Evolutionary conservation across 2,113 vertebrate species (phyloP).

Genomic region (Larimichthys polyactis): DNA sequence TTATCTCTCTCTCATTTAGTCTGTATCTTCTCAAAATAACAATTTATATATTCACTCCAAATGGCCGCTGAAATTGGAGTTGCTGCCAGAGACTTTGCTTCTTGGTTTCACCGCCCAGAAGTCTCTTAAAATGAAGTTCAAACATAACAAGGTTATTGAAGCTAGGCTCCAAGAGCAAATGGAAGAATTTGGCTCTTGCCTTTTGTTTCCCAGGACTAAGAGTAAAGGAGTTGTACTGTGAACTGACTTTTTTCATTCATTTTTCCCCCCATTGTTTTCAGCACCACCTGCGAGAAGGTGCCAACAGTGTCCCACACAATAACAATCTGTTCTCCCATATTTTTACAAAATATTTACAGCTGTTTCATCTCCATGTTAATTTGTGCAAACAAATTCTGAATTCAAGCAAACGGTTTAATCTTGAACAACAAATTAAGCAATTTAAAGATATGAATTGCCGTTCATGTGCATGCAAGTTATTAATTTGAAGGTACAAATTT

Average conservation of each 20-base stretch:
- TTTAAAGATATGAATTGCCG: background rate
- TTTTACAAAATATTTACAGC: background rate
- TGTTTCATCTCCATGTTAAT: background rate
- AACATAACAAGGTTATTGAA: background rate
- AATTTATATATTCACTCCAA: slow-evolving; percentile 7
- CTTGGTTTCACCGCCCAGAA: background rate
- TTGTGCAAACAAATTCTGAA: slow-evolving; percentile 1
- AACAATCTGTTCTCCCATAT: background rate
- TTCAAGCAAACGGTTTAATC: background rate
- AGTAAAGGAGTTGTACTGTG: background rate
- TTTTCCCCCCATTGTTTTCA: background rate
- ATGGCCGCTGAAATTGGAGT: background rate
- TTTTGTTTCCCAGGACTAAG: background rate
- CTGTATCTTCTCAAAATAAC: slow-evolving; percentile 4
- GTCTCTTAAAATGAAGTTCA: background rate
- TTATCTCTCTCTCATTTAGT: background rate
- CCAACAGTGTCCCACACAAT: background rate
- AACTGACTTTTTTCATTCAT: background rate
- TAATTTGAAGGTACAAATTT: slow-evolving; percentile 2
- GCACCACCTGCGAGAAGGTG: background rate
- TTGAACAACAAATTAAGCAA: background rate
- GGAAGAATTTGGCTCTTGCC: background rate
- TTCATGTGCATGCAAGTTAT: slow-evolving; percentile 5
- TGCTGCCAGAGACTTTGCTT: slow-evolving; percentile 8
- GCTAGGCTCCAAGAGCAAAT: background rate